A percentile compares a stretch with the other conserved stretches of the same genome.
Conservation (phyloP, 2,888 invertebrate species). For the Dinocampus coccinellae region DNA sequence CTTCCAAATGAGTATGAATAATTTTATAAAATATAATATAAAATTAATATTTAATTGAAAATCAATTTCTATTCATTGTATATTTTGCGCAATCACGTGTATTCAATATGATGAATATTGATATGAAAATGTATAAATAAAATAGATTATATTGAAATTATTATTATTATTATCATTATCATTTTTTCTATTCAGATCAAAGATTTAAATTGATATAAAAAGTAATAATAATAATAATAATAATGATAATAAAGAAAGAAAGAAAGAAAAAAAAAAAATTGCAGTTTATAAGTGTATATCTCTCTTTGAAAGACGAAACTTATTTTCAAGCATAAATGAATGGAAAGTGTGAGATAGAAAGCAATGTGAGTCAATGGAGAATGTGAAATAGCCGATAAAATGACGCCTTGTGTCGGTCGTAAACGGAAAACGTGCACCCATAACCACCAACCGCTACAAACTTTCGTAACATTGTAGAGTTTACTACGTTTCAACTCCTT, state of each 20-base stretch:
- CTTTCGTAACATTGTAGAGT: constrained; percentile 27
- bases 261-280: too few relatives aligned
- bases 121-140: neutral
- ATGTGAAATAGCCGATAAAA: constrained; percentile 25
- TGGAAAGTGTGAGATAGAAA: neutral
- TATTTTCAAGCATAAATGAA: neutral
- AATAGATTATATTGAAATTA: too few relatives aligned
- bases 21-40: constrained; percentile 15
- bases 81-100: neutral
- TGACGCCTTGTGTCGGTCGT: constrained; percentile 30
- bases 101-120: neutral
- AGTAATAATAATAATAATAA: too few relatives aligned
- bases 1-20: neutral
- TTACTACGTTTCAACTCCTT: constrained; percentile 25
- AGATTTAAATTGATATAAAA: too few relatives aligned
- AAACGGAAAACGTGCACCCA: constrained; percentile 31
- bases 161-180: too few relatives aligned
- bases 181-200: too few relatives aligned
- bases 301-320: neutral
- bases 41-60: constrained; percentile 17
- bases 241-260: too few relatives aligned
- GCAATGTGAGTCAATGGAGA: constrained; percentile 22
- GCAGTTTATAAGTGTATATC: neutral
- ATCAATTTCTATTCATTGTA: neutral
- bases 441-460: constrained; percentile 31